Evolutionary conservation across 2,113 vertebrate species (phyloP).

Genomic region (Sebastes fasciatus): DNA sequence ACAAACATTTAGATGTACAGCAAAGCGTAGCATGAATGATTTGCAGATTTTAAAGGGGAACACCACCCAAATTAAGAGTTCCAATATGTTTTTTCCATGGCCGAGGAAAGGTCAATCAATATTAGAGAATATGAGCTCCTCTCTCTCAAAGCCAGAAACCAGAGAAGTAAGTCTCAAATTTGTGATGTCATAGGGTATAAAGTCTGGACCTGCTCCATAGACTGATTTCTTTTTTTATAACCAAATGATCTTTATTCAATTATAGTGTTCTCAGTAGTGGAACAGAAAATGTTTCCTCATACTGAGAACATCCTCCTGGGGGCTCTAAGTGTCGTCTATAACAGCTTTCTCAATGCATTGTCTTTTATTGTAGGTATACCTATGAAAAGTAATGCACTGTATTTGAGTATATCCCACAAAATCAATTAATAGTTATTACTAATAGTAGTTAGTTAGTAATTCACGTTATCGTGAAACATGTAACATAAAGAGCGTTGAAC

Average conservation of each 20-base stretch:
- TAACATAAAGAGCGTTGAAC: no score
- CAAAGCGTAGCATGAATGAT: background rate
- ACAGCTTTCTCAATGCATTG: background rate
- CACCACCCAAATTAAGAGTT: background rate
- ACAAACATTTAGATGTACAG: slow-evolving; percentile 10
- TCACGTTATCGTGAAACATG: no score
- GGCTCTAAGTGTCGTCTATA: background rate
- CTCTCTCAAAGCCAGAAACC: background rate
- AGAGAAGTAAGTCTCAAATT: background rate
- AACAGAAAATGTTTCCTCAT: background rate
- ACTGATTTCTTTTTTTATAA: background rate
- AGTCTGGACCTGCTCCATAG: background rate
- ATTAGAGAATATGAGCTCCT: background rate
- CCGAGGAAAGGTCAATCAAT: background rate
- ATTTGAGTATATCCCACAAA: no score
- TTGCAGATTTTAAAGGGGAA: background rate
- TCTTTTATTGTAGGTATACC: background rate
- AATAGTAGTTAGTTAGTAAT: no score
- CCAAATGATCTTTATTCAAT: background rate
- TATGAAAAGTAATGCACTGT: no score
- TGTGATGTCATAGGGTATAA: background rate
- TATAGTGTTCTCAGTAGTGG: background rate
- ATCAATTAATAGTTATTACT: no score
- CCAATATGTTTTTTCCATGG: background rate
- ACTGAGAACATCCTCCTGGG: background rate